phyloP scores from a whole-genome alignment of 2,113 vertebrate species.

The Ondatra zibethicus region DNA sequence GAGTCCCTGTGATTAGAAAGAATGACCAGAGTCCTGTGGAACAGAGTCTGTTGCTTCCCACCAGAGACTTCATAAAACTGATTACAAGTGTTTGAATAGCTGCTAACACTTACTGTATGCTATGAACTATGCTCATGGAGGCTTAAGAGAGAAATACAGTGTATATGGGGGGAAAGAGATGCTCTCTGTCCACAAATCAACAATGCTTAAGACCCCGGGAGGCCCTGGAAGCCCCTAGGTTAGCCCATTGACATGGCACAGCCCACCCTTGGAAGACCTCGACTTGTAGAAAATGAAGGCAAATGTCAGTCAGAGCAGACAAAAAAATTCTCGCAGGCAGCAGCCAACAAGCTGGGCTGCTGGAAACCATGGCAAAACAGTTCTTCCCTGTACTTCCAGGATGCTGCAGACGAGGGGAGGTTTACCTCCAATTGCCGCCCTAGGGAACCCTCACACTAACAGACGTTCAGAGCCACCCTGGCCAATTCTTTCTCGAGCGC shows the following conservation, averaged over 20 bases:
- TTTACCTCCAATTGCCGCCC: neutral
- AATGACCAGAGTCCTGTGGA: neutral
- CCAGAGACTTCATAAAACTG: neutral
- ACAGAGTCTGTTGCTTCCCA: neutral
- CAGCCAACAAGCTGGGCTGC: no score
- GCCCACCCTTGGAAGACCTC: neutral
- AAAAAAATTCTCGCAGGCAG: neutral
- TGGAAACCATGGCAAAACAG: neutral
- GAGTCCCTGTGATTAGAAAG: neutral
- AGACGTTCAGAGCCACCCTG: neutral
- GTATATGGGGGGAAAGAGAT: neutral
- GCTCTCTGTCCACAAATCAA: neutral
- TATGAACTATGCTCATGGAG: neutral
- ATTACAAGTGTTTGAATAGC: neutral
- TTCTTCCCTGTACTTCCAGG: neutral
- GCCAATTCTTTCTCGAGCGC: neutral
- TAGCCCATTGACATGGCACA: neutral
- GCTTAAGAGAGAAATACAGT: neutral
- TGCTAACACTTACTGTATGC: neutral
- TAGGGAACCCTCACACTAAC: neutral
- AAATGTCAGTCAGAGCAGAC: no score
- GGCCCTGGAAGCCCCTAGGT: neutral
- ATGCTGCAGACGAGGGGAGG: neutral
- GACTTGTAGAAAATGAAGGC: neutral
- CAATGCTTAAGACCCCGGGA: neutral